These are phyloP conservation scores for Entelurus aequoreus DNA, from an alignment of 2,113 vertebrate genomes.

Conservation along the genomic window DNA sequence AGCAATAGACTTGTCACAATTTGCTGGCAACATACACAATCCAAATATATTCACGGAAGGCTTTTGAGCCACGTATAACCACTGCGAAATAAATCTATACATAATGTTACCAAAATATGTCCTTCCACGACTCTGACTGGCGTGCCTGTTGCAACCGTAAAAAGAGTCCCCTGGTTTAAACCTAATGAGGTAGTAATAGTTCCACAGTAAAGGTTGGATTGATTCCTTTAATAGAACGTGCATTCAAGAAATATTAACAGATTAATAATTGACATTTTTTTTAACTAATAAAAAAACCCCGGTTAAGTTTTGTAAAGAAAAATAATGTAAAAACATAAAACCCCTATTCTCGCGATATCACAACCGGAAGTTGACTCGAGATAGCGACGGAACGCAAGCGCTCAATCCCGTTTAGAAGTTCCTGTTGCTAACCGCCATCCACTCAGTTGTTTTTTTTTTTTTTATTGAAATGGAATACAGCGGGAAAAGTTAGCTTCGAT, in stretches of 20 bases:
- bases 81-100: constrained; percentile 46
- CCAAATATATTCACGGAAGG: constrained; percentile 12
- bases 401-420: constrained; percentile 61
- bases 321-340: neutral
- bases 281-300: neutral
- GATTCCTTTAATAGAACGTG: too few species aligned
- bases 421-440: constrained; percentile 40
- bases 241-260: too few species aligned
- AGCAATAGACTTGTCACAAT: constrained; percentile 23
- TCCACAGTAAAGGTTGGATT: constrained; percentile 15
- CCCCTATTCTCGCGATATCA: constrained; percentile 48
- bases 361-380: constrained; percentile 58
- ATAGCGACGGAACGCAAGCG: constrained; percentile 63
- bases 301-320: neutral
- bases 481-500: constrained; percentile 15
- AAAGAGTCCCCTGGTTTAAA: constrained; percentile 18
- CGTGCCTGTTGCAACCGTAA: constrained; percentile 11
- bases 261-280: neutral
- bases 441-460: constrained; percentile 25
- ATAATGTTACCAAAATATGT: constrained; percentile 46
- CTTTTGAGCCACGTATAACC: constrained; percentile 15
- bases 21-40: constrained; percentile 6
- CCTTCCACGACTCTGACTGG: constrained; percentile 45
- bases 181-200: constrained; percentile 10
- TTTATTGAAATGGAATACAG: constrained; percentile 35